These are phyloP conservation scores for Antechinus flavipes DNA, from an alignment of 2,113 vertebrate genomes.

Conservation along the genomic window DNA sequence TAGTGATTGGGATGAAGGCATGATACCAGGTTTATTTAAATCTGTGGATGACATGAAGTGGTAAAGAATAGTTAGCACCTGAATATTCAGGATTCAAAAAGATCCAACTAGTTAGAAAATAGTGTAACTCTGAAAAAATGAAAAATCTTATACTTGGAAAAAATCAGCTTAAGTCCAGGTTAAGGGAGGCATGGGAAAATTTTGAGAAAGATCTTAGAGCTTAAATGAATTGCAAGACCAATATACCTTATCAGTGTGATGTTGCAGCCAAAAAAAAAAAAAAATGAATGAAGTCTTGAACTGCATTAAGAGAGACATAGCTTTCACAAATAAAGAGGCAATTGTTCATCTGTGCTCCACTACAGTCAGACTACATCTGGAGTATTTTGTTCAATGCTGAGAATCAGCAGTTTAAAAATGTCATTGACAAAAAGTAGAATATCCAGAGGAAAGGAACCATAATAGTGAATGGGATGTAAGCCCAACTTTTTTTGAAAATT, in stretches of 20 bases:
- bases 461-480: not conserved
- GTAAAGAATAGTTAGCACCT: not conserved
- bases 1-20: not conserved
- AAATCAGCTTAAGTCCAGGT: not conserved
- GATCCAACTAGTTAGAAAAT: not conserved
- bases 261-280: not conserved
- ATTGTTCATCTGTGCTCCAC: not conserved
- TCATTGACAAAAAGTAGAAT: not conserved
- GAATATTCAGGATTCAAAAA: not conserved
- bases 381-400: not conserved
- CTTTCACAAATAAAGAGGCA: not conserved
- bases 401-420: not conserved
- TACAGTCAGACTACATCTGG: not conserved
- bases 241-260: not conserved
- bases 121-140: not conserved
- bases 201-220: not conserved
- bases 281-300: not conserved
- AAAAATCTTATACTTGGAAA: not conserved
- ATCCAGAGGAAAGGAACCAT: not conserved
- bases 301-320: not conserved
- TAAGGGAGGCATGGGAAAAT: not conserved
- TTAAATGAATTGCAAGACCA: not conserved
- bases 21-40: not conserved
- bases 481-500: not conserved
- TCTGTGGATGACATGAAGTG: not conserved